These are phyloP conservation scores for Protonemura montana DNA, from an alignment of 2,888 invertebrate genomes.

Conservation along the genomic window DNA sequence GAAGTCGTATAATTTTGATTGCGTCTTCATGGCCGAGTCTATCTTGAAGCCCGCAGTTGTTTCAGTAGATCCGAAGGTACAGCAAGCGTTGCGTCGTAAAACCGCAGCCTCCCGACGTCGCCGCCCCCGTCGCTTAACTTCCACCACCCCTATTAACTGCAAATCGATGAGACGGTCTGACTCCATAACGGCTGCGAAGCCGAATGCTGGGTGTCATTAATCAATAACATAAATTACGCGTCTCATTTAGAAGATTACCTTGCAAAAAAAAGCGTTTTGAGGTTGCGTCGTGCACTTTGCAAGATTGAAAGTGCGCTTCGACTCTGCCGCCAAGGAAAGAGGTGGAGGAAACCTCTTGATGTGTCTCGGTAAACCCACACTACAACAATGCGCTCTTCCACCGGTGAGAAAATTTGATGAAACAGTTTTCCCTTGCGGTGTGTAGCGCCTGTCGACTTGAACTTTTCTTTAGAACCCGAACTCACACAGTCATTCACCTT, in stretches of 20 bases:
- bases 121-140: neutral
- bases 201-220: neutral
- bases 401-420: too few species aligned
- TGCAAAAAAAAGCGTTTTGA: neutral
- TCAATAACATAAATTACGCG: neutral
- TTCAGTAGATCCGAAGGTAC: too few species aligned
- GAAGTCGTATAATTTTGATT: slow-evolving; percentile 2
- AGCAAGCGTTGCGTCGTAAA: neutral
- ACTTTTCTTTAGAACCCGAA: too few species aligned
- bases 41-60: neutral
- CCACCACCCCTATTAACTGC: neutral
- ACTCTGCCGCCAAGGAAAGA: neutral
- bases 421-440: too few species aligned
- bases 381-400: too few species aligned
- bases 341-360: too few species aligned
- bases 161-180: neutral
- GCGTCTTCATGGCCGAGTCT: neutral
- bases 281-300: neutral
- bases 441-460: too few species aligned
- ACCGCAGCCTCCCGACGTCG: neutral
- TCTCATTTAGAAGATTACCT: slow-evolving; percentile 1
- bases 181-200: neutral
- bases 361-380: too few species aligned
- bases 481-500: too few species aligned
- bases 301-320: neutral